Base-by-base conservation (phyloP, 2,888 invertebrate genomes). In the Acanthopleura granulata region DNA sequence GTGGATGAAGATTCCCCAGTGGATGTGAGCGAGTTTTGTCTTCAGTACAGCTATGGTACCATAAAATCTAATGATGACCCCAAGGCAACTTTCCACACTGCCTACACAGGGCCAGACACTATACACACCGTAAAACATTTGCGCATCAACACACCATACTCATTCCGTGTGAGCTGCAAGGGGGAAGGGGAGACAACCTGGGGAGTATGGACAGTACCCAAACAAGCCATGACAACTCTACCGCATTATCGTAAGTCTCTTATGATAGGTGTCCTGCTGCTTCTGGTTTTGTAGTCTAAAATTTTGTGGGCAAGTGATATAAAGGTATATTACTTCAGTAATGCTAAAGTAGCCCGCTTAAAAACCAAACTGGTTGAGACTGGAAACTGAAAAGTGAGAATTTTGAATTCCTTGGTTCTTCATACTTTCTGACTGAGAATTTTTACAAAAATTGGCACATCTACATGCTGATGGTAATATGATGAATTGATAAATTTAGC, bases 121-220 rank as follows among this genome's bases (percentile, higher is more conserved):
- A 90, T 89, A 72, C 91, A 88, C 83, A 89, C 92, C 62, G 90
- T 92, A 14, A 91, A 92, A 83, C 92, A 92, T 82, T 85, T 93
- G 72, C 86, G 88, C 73, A 87, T 91, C 27, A 87, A 91, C 78
- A 89, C 91, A 74, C 85, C 89, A 1, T 92, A 93, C 84, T 92
- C 93, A 3, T 92, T 93, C 82, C 89, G 93, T 80, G 92, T 93
- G 6, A 91, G 92, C 82, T 91, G 93, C 73, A 91, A 91, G 80
- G 90, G 89, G 49, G 91, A 92, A 78, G 82, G 82, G 0, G 86
- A 89, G 49, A 78, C 78, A 40, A 75, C 78, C 11, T 92, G 92
- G 91, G 91, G 91, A 78, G 91, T 92, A 9, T 93, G 93, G 93
- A 93, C 93, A 74, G 84, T 92, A 57, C 92, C 92, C 11, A 89